A percentile compares a stretch with the other conserved stretches of the same genome.
These are phyloP conservation scores for Helleia helle DNA, from an alignment of 2,888 invertebrate genomes.

Conservation along the genomic window DNA sequence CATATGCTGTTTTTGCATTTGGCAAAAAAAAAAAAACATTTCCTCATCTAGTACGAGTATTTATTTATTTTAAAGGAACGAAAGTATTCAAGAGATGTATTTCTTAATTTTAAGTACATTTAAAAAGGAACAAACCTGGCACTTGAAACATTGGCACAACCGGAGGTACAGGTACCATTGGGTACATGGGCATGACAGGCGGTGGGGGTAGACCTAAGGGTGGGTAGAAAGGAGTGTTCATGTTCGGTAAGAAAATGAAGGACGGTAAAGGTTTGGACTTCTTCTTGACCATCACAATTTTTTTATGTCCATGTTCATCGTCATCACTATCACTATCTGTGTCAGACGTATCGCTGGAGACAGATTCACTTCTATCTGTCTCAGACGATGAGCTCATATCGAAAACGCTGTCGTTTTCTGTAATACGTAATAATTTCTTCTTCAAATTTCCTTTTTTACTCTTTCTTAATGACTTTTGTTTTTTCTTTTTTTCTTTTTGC, in stretches of 20 bases:
- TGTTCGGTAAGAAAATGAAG: slow-evolving; percentile 55
- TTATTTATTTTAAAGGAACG: too few species aligned
- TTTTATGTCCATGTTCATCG: slow-evolving; percentile 46
- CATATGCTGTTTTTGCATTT: too few species aligned
- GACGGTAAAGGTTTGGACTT: slow-evolving; percentile 52
- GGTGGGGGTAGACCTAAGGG: slow-evolving; percentile 54
- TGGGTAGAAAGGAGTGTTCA: slow-evolving; percentile 53
- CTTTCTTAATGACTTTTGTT: slow-evolving; percentile 28
- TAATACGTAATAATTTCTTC: slow-evolving; percentile 45
- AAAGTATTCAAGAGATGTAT: too few species aligned
- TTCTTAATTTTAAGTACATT: not conserved
- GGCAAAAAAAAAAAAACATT: too few species aligned
- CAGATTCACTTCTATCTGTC: too few species aligned
- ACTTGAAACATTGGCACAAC: slow-evolving; percentile 27
- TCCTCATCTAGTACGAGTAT: too few species aligned
- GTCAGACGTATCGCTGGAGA: slow-evolving; percentile 24
- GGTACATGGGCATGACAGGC: slow-evolving; percentile 51
- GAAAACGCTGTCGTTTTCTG: slow-evolving; percentile 55
- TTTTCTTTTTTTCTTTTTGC: slow-evolving; percentile 13
- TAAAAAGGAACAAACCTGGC: slow-evolving; percentile 25
- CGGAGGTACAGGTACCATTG: slow-evolving; percentile 54
- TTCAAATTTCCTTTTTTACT: too few species aligned
- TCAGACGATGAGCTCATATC: slow-evolving; percentile 29
- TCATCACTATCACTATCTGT: slow-evolving; percentile 19
- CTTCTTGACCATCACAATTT: slow-evolving; percentile 50